phyloP scores from a whole-genome alignment of 2,888 invertebrate species.

The Amblyteles armatorius region DNA sequence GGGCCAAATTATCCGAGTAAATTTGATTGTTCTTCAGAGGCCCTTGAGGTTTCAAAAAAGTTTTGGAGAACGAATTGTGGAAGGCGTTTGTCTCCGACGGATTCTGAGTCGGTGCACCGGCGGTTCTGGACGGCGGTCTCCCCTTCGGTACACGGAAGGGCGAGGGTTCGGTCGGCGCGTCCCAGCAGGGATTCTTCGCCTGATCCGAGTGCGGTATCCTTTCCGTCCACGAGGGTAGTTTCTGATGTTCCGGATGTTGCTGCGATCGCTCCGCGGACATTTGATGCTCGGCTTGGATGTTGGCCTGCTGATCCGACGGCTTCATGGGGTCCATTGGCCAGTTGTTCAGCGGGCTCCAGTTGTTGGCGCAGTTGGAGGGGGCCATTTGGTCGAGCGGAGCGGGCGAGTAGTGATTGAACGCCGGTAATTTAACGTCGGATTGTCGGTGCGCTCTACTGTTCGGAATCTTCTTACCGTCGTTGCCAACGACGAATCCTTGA shows the following conservation, averaged over 20 bases:
- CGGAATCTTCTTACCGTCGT: constrained; percentile 70
- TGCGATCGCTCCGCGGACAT: constrained; percentile 64
- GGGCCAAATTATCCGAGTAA: constrained; percentile 70
- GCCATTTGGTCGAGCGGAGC: constrained; percentile 71
- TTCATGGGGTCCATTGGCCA: constrained; percentile 73
- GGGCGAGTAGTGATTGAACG: constrained; percentile 70
- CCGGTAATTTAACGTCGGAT: constrained; percentile 70
- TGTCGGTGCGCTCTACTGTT: constrained; percentile 68
- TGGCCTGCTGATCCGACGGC: constrained; percentile 65
- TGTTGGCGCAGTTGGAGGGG: constrained; percentile 63
- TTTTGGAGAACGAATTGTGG: constrained; percentile 80
- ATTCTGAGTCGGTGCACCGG: constrained; percentile 83
- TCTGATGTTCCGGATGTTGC: constrained; percentile 70
- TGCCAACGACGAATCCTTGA: constrained; percentile 62
- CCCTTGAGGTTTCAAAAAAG: constrained; percentile 88
- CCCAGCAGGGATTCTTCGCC: constrained; percentile 75
- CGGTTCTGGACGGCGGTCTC: constrained; percentile 87
- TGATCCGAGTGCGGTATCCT: constrained; percentile 65
- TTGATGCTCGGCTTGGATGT: constrained; percentile 64
- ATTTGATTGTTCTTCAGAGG: constrained; percentile 85
- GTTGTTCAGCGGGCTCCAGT: constrained; percentile 74
- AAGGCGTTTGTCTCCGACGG: constrained; percentile 85
- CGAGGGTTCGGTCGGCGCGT: constrained; percentile 84
- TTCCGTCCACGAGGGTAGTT: constrained; percentile 60
- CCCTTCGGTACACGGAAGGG: constrained; percentile 89